Evolutionary conservation across 2,888 invertebrate species (phyloP).

Genomic region (Andrena bucephala): DNA sequence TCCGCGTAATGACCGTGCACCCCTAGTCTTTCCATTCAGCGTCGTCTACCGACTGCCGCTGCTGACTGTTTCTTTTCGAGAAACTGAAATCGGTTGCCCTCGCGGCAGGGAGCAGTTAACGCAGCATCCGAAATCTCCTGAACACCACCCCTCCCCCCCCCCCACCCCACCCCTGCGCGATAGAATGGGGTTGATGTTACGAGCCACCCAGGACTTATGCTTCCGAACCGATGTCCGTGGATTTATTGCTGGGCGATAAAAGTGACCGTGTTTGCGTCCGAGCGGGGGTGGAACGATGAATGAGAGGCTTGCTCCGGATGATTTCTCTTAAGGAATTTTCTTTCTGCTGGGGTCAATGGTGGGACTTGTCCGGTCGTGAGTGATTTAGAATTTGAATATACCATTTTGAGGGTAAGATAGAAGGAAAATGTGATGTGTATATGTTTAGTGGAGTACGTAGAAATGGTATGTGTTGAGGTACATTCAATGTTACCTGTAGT

Average conservation of each 20-base stretch:
- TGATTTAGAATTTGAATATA: background rate
- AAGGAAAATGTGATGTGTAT: too few relatives aligned
- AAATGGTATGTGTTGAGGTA: too few relatives aligned
- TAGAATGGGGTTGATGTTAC: background rate
- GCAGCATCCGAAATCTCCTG: constrained; percentile 53
- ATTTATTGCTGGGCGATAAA: constrained; percentile 22
- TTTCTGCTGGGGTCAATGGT: background rate
- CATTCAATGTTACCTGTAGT: too few relatives aligned
- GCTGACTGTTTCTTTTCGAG: constrained; percentile 72
- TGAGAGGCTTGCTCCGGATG: background rate
- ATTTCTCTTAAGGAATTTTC: background rate
- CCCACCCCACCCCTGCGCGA: background rate
- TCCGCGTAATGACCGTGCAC: constrained; percentile 78
- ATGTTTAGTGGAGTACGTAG: too few relatives aligned
- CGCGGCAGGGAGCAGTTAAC: constrained; percentile 15
- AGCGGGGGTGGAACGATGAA: background rate
- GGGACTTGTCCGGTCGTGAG: background rate
- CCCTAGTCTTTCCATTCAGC: constrained; percentile 60
- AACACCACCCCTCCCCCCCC: constrained; percentile 7
- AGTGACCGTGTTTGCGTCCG: constrained; percentile 12
- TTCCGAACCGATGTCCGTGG: constrained; percentile 19
- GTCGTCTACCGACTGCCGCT: constrained; percentile 43
- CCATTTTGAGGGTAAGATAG: background rate
- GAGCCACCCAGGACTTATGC: background rate
- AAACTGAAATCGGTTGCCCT: constrained; percentile 47